Evolutionary conservation across 2,888 invertebrate genomes (phyloP), one percentile per base, ranked within the genome.

Genomic region (Netelia melanura): DNA sequence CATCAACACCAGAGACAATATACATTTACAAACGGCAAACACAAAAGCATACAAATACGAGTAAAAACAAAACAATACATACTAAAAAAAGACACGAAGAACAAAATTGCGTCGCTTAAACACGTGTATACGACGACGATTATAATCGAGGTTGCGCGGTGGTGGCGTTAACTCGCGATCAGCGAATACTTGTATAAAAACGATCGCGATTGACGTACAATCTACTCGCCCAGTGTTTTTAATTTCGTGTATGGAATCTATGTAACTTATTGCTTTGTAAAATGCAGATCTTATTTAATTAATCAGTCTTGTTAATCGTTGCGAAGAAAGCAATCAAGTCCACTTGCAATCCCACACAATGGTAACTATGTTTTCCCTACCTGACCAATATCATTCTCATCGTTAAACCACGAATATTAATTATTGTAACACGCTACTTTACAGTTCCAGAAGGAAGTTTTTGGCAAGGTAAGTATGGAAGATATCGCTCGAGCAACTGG

Each of bases 231-330:
- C 14, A 67, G 80, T 70, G 71, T 85, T 90, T 89, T 89, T 77
- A 88, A 88, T 89, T 90, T 88, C 90, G 86, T 89, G 88, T 90
- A 90, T 86, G 87, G 79, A 88, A 85, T 86, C 79, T 89, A 90
- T 93, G 93, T 94, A 94, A 94, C 92, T 93, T 93, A 94, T 94
- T 94, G 93, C 93, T 94, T 94, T 94, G 93, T 94, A 94, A 92
- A 94, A 93, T 93, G 93, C 93, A 93, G 89, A 93, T 91, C 91
- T 92, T 93, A 93, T 93, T 93, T 93, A 93, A 93, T 93, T 93
- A 93, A 88, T 87, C 8, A 44, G 78, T 74, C 81, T 74, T 30
- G 17, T 78, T 85, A 11, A 10, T 77, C 75, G 23, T 71, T 78
- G 58, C 38, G 5, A 38, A 5, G 5, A 30, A 5, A 3, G 30